These are phyloP conservation scores for Clupea harengus DNA, from an alignment of 2,113 vertebrate genomes.

Conservation along the genomic window DNA sequence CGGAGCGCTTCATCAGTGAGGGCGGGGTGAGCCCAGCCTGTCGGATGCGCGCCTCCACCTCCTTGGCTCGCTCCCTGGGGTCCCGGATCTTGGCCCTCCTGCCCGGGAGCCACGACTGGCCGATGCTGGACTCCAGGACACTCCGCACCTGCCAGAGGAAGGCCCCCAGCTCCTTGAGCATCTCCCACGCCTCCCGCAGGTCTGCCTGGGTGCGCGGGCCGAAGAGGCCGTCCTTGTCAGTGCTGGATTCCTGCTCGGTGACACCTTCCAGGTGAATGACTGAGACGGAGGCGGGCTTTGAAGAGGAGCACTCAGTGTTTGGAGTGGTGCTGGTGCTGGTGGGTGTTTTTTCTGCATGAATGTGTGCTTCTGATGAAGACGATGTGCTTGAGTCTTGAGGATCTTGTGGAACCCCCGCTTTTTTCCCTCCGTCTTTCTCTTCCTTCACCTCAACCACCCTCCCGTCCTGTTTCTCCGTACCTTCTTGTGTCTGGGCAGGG, in stretches of 20 bases:
- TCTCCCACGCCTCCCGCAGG: constrained; percentile 62
- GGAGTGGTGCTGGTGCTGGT: constrained; percentile 44
- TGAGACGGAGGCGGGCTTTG: constrained; percentile 3
- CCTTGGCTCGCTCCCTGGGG: constrained; percentile 64
- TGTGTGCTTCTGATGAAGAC: constrained; percentile 5
- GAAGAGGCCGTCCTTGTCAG: constrained; percentile 44
- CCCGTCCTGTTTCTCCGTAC: not conserved
- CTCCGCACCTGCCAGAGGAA: constrained; percentile 63
- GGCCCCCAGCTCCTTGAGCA: constrained; percentile 68
- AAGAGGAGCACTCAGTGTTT: not conserved
- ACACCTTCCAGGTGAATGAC: constrained; percentile 77
- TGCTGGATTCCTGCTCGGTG: constrained; percentile 62
- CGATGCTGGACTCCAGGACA: constrained; percentile 13
- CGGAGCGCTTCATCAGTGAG: constrained; percentile 88
- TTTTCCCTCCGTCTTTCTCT: constrained; percentile 52
- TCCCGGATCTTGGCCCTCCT: constrained; percentile 54
- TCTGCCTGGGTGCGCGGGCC: constrained; percentile 59
- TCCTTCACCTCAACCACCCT: constrained; percentile 47
- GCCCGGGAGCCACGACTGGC: constrained; percentile 37
- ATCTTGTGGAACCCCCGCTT: constrained; percentile 39
- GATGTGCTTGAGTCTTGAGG: constrained; percentile 39
- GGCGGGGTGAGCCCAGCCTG: constrained; percentile 84
- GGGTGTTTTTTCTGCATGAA: constrained; percentile 1
- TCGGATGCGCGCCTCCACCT: constrained; percentile 78
- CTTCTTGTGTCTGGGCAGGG: constrained; percentile 54